A percentile compares a stretch with the other conserved stretches of the same genome.
Evolutionary conservation across 2,888 invertebrate genomes (phyloP).

Genomic region (Caenorhabditis drosophilae): DNA sequence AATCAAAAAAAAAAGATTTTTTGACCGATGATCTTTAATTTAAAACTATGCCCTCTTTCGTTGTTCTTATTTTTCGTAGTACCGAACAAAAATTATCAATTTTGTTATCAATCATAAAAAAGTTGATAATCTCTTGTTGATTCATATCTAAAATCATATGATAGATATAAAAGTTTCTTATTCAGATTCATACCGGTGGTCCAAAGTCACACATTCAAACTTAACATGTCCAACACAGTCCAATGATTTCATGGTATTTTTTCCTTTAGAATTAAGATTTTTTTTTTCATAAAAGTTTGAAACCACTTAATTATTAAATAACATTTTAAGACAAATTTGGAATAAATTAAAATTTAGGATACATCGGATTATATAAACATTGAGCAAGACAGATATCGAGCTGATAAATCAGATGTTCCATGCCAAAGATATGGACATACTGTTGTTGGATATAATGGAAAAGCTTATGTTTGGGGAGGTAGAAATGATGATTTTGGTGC

Average conservation of each 20-base stretch:
- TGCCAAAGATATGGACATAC: constrained; percentile 91
- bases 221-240: neutral
- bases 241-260: neutral
- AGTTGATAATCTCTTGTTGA: too few species aligned
- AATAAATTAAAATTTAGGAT: too few species aligned
- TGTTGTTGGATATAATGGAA: constrained; percentile 81
- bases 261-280: too few species aligned
- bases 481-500: constrained; percentile 82
- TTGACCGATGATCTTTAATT: neutral
- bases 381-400: too few species aligned
- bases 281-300: too few species aligned
- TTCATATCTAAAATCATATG: too few species aligned
- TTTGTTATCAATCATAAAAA: too few species aligned
- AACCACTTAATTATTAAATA: too few species aligned
- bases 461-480: constrained; percentile 88
- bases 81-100: neutral
- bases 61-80: neutral
- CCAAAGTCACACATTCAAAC: neutral
- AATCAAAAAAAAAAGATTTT: neutral
- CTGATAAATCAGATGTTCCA: constrained; percentile 71
- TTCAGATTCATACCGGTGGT: neutral
- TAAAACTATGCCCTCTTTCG: too few species aligned
- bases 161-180: too few species aligned
- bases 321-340: too few species aligned
- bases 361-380: too few species aligned